Evolutionary conservation across 2,888 invertebrate species (phyloP), one percentile per base, ranked within the genome.

Genomic region (Blastobasis adustella): DNA sequence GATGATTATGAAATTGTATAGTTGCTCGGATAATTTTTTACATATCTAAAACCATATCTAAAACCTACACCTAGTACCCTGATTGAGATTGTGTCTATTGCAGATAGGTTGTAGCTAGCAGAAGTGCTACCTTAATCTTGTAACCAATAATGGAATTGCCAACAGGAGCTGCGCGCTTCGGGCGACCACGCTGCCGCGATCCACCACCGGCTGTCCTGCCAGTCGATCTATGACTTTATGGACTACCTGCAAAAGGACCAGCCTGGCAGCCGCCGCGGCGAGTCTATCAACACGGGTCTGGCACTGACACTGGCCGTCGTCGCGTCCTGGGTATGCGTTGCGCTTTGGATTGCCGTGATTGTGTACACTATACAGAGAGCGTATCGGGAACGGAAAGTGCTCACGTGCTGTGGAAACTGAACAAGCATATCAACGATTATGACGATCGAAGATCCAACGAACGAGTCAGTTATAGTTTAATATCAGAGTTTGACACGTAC

Each of bases 151-250:
- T 23, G 23, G 23, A 23, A 23, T 23, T 23, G 23, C 23, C 23
- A 74, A 5, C 71, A 89, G 89, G 75, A 83, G 57, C 66, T 91
- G 1, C 77, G 79, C 50, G 82, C 91, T 7, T 75, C 87, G 43
- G 92, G 92, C 9, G 90, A 90, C 51, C 88, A 91, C 41, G 87
- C 91, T 6, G 88, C 90, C 4, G 90, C 90, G 0, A 90, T 94
- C 58, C 90, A 92, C 65, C 88, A 90, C 54, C 91, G 95, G 8
- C 78, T 96, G 4, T 83, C 91, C 0, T 96, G 96, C 69, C 92
- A 92, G 53, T 92, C 94, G 0, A 90, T 95, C 49, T 93, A 92
- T 62, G 96, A 96, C 79, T 95, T 94, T 72, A 94, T 96, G 94
- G 96, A 96, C 72, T 96, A 94, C 64, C 82, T 95, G 54, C 93